phyloP scores from a whole-genome alignment of 1,140 invertebrate species.

The Coptotermes formosanus region DNA sequence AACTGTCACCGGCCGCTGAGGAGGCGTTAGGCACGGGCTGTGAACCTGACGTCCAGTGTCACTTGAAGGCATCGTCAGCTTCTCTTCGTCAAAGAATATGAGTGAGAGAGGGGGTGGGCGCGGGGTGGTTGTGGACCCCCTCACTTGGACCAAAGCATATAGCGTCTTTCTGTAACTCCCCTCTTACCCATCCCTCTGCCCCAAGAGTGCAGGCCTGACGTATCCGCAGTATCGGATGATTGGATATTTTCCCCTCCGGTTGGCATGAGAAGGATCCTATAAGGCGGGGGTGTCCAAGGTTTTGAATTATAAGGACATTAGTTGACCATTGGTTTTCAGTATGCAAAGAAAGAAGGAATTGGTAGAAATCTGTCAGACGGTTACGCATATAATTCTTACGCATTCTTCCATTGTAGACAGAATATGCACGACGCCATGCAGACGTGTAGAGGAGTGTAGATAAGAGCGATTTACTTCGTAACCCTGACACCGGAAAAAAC shows the following conservation, averaged over 20 bases:
- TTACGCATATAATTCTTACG: no score
- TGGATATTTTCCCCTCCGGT: conserved; percentile 27
- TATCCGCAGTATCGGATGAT: conserved; percentile 20
- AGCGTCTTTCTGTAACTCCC: conserved; percentile 7
- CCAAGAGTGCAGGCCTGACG: not conserved
- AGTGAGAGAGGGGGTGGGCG: not conserved
- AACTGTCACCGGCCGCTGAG: not conserved
- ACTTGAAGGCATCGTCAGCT: not conserved
- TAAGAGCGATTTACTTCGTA: not conserved
- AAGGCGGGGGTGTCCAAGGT: not conserved
- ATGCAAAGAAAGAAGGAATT: no score
- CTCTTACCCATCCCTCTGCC: not conserved
- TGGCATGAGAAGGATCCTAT: conserved; percentile 18
- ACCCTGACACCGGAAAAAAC: no score
- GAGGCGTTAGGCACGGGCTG: not conserved
- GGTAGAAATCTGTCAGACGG: no score
- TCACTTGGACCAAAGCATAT: not conserved
- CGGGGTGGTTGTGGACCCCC: not conserved
- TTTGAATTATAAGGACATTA: not conserved
- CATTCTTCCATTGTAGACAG: not conserved
- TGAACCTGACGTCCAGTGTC: not conserved
- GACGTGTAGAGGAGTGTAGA: not conserved
- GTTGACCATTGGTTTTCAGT: no score
- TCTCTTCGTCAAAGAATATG: not conserved
- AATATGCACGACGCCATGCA: not conserved